Conservation (phyloP, 1,140 invertebrate genomes). For the Carposina sasakii region DNA sequence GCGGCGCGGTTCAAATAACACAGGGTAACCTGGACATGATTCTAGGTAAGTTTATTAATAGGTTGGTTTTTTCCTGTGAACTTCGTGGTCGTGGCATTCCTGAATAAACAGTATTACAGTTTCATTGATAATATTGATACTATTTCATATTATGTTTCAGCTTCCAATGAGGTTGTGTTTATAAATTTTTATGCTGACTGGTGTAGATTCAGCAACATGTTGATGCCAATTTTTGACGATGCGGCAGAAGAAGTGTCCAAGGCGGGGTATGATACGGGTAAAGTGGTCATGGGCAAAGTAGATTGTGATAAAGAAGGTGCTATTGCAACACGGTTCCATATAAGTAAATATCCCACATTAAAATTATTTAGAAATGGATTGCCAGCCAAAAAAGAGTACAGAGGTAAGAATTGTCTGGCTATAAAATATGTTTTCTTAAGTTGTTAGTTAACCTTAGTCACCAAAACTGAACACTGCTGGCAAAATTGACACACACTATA, state of each 20-base stretch:
- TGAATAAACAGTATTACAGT: background rate
- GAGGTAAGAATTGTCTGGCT: too few relatives aligned
- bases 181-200: conserved; percentile 99
- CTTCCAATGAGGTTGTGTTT: conserved; percentile 95
- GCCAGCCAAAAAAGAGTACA: conserved; percentile 94
- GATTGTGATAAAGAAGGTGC: conserved; percentile 94
- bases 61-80: background rate
- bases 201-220: conserved; percentile 95
- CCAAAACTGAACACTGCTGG: too few relatives aligned
- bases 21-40: conserved; percentile 86
- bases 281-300: conserved; percentile 95
- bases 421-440: too few relatives aligned
- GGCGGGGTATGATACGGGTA: conserved; percentile 86
- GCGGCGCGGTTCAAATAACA: conserved; percentile 84
- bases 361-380: conserved; percentile 97
- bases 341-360: conserved; percentile 98
- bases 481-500: too few relatives aligned
- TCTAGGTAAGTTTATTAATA: conserved; percentile 77
- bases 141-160: conserved; percentile 76
- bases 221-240: conserved; percentile 97
- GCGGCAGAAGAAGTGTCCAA: conserved; percentile 89
- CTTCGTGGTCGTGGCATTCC: conserved; percentile 11
- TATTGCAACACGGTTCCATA: conserved; percentile 93
- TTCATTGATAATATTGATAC: conserved; percentile 10
- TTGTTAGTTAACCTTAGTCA: too few relatives aligned